phyloP scores from a whole-genome alignment of 1,140 invertebrate species.

The Ptiloglossa arizonensis region DNA sequence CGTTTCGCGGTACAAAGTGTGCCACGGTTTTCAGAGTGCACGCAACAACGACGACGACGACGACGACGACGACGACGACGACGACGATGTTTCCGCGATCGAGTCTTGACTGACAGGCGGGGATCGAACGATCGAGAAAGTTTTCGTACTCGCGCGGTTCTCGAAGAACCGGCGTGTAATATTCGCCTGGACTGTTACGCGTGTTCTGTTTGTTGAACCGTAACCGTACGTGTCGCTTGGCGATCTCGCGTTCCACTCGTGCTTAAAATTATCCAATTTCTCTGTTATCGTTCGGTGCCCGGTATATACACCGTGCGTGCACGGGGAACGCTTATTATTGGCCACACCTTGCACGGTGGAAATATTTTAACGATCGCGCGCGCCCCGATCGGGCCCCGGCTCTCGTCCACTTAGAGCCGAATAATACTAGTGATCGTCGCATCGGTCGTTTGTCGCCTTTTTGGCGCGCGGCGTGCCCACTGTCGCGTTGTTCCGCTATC shows the following conservation, averaged over 20 bases:
- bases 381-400: no score
- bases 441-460: not conserved
- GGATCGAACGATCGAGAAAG: conserved; percentile 14
- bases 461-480: no score
- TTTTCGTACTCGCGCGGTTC: not conserved
- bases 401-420: not conserved
- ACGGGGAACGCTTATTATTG: conserved; percentile 35
- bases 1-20: not conserved
- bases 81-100: not conserved
- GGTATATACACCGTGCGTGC: conserved; percentile 19
- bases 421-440: conserved; percentile 17
- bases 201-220: conserved; percentile 41
- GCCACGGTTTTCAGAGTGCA: no score
- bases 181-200: not conserved
- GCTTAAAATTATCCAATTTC: conserved; percentile 59
- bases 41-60: no score
- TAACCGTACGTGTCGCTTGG: conserved; percentile 42
- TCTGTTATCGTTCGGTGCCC: conserved; percentile 36
- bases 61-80: no score
- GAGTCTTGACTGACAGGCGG: conserved; percentile 21
- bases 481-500: not conserved
- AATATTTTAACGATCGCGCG: conserved; percentile 32
- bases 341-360: conserved; percentile 35
- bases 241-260: conserved; percentile 50
- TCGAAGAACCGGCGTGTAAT: conserved; percentile 13